Evolutionary conservation across 2,113 vertebrate species (phyloP).

Genomic region (Bubalus kerabau): DNA sequence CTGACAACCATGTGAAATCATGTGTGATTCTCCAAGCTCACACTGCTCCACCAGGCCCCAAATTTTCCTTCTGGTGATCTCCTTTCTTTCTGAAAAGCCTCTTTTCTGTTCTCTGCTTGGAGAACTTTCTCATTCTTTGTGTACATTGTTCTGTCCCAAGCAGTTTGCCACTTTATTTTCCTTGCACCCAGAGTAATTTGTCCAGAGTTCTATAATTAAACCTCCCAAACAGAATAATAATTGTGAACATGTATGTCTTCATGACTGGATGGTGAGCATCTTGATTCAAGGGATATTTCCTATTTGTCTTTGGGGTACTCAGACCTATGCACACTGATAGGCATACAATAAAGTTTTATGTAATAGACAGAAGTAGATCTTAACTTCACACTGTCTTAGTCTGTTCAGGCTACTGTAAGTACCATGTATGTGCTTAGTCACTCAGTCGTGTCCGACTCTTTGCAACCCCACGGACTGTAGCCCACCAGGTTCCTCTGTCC

Average conservation of each 20-base stretch:
- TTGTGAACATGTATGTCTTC: background rate
- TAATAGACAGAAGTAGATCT: background rate
- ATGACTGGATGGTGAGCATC: background rate
- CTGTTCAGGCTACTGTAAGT: background rate
- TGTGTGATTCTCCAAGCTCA: background rate
- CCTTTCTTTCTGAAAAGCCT: background rate
- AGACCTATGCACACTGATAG: background rate
- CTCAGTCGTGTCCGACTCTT: accelerated
- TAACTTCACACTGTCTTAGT: background rate
- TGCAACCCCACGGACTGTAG: background rate
- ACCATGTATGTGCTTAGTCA: background rate
- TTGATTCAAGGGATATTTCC: background rate
- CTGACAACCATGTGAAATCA: background rate
- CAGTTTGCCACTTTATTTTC: background rate
- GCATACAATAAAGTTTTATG: background rate
- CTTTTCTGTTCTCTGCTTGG: background rate
- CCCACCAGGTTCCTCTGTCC: background rate
- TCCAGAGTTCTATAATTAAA: background rate
- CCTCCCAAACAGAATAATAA: background rate
- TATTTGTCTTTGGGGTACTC: background rate
- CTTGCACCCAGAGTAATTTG: background rate
- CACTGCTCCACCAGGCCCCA: background rate
- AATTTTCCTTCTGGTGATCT: background rate
- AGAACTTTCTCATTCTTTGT: background rate
- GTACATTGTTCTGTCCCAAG: background rate